phyloP scores from a whole-genome alignment of 2,797 vertebrate genomes.

The Anisognathus igniventris region DNA sequence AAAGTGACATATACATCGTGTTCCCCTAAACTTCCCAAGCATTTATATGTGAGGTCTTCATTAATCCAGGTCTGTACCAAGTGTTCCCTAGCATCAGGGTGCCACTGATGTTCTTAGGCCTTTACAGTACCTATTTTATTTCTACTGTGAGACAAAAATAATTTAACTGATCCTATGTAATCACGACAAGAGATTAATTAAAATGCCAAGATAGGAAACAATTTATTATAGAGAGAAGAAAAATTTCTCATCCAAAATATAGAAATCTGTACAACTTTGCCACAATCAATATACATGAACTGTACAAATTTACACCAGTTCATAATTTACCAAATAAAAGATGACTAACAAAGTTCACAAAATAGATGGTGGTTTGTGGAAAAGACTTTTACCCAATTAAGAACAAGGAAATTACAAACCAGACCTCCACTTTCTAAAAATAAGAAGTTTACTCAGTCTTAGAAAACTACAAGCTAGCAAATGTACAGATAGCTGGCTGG shows the following conservation, averaged over 20 bases:
- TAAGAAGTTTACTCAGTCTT: constrained; percentile 84
- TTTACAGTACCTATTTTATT: constrained; percentile 38
- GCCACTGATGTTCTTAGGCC: constrained; percentile 42
- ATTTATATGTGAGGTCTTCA: constrained; percentile 45
- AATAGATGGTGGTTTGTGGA: constrained; percentile 88
- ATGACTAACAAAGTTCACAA: constrained; percentile 98
- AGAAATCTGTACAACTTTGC: constrained; percentile 99
- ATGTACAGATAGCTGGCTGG: constrained; percentile 84
- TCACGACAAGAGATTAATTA: constrained; percentile 83
- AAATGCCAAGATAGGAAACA: constrained; percentile 99
- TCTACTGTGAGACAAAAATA: constrained; percentile 65
- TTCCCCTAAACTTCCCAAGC: constrained; percentile 48
- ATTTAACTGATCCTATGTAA: constrained; percentile 71
- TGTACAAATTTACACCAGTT: constrained; percentile 99
- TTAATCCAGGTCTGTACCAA: constrained; percentile 43
- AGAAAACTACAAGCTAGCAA: constrained; percentile 86
- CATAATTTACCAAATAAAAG: constrained; percentile 98
- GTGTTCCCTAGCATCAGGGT: constrained; percentile 53
- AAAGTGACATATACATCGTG: constrained; percentile 36
- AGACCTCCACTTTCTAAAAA: constrained; percentile 87
- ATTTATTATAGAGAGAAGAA: constrained; percentile 99
- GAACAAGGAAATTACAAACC: constrained; percentile 86
- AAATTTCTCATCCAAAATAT: constrained; percentile 99
- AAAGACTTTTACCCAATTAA: constrained; percentile 85
- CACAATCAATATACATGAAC: constrained; percentile 99